phyloP scores from a whole-genome alignment of 2,797 vertebrate genomes.

The Lindbergichthys nudifrons region DNA sequence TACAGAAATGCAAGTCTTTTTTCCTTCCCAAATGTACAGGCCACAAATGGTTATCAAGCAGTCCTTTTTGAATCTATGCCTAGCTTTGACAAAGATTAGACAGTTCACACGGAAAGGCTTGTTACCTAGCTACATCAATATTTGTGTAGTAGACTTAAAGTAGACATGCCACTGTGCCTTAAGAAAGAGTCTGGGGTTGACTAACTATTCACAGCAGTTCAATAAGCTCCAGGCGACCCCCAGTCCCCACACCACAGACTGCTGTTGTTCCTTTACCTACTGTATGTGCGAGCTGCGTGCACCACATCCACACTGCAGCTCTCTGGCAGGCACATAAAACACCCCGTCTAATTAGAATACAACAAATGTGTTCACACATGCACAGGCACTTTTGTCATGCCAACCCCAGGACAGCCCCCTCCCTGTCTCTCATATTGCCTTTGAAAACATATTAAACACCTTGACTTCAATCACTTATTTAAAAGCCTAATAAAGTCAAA shows the following conservation, averaged over 20 bases:
- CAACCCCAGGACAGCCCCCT: constrained; percentile 37
- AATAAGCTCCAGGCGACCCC: constrained; percentile 39
- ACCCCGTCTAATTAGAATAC: constrained; percentile 56
- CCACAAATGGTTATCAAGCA: not conserved
- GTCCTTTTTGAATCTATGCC: not conserved
- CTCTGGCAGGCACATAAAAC: constrained; percentile 53
- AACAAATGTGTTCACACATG: constrained; percentile 59
- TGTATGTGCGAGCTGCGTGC: constrained; percentile 42
- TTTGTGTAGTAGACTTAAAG: constrained; percentile 56
- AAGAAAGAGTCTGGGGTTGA: constrained; percentile 39
- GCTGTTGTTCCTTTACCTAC: constrained; percentile 57
- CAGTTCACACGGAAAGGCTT: constrained; percentile 18
- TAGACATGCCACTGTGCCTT: constrained; percentile 40
- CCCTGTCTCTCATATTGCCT: constrained; percentile 22
- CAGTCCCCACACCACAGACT: constrained; percentile 47
- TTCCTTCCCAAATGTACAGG: not conserved
- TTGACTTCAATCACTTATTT: constrained; percentile 31
- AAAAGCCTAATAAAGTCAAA: constrained; percentile 21
- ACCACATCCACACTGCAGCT: constrained; percentile 47
- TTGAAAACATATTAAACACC: constrained; percentile 34
- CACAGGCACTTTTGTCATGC: constrained; percentile 54
- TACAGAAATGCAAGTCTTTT: not conserved
- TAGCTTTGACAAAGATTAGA: constrained; percentile 34
- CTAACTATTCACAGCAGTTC: constrained; percentile 46
- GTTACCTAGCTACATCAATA: constrained; percentile 66